phyloP scores from a whole-genome alignment of 2,797 vertebrate species.

The Masticophis lateralis region DNA sequence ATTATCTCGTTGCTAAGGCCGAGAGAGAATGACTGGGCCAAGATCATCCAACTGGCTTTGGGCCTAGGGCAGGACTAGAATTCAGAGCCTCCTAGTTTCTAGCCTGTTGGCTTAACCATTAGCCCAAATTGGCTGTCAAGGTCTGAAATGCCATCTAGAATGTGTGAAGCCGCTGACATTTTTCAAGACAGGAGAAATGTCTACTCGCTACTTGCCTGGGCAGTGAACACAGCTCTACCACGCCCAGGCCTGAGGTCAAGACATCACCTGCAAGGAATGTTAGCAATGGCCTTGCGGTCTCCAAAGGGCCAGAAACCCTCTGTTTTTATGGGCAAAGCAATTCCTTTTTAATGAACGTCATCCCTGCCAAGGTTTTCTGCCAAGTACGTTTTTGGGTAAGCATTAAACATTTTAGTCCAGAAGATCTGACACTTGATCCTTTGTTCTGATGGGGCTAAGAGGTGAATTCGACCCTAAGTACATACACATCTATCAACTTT shows the following conservation, averaged over 20 bases:
- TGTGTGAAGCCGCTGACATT: neutral
- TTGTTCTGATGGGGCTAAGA: neutral
- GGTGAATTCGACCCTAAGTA: neutral
- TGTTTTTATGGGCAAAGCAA: neutral
- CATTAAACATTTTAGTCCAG: neutral
- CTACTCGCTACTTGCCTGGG: neutral
- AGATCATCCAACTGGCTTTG: neutral
- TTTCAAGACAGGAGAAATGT: neutral
- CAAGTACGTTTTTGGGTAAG: neutral
- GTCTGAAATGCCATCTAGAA: neutral
- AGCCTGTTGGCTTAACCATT: neutral
- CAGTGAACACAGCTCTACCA: fast-evolving
- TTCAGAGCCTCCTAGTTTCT: neutral
- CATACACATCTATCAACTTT: neutral
- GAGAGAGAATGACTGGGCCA: neutral
- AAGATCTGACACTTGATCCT: neutral
- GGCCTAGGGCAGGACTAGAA: neutral
- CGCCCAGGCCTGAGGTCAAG: neutral
- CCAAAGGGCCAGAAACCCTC: neutral
- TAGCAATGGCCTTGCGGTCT: neutral
- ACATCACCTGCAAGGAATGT: neutral
- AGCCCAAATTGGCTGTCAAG: neutral
- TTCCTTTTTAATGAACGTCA: constrained; percentile 1
- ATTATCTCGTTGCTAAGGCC: neutral
- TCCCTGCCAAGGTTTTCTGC: neutral